Base-by-base conservation (phyloP, 2,888 invertebrate species). In the Melitaea athalia region DNA sequence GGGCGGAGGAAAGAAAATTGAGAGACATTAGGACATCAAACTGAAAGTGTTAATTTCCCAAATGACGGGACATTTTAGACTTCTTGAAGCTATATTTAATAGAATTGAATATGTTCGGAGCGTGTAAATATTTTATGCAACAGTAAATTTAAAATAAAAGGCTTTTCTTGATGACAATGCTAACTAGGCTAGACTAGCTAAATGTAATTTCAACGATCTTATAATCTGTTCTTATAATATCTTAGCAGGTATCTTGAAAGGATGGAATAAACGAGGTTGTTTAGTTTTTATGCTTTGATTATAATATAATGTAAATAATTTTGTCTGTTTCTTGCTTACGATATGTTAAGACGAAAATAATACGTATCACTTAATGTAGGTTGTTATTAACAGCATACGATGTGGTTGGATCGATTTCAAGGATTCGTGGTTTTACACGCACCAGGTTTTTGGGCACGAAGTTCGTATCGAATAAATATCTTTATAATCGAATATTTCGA, bases 401-500 rank as follows among this genome's bases (percentile, higher is more conserved):
- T 90, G 89, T 78, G 91, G 91, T 91, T 82, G 82, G 88, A 89
- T 91, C 85, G 79, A 84, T 87, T 90, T 88, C 91, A 89, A 90
- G 88, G 88, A 76, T 83, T 83, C 75, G 89, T 76, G 89, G 91
- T 88, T 85, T 63, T 55, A 70, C 63, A 33, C 63, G 55, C 49
- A 68, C 65, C 67, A 63, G 61, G 65, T 70, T 72, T 72, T 72
- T 63, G 70, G 72, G 55, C 53, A 64, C 64, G 59, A 55, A 57
- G 38, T 42, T 60, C 43, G 57, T 72, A 65, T 72, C 70, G 33
- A 8, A 8, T 38, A 50, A 43, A 42, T 69, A n/a, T 69, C 64
- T 42, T 14, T 62, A 47, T 15, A 57, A 57, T 38, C 2, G 2
- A 14, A 53, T 53, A n/a, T 53, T 31, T 14, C 7, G 15, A 49